Evolutionary conservation across 2,113 vertebrate species (phyloP).

Genomic region (Jaculus jaculus): DNA sequence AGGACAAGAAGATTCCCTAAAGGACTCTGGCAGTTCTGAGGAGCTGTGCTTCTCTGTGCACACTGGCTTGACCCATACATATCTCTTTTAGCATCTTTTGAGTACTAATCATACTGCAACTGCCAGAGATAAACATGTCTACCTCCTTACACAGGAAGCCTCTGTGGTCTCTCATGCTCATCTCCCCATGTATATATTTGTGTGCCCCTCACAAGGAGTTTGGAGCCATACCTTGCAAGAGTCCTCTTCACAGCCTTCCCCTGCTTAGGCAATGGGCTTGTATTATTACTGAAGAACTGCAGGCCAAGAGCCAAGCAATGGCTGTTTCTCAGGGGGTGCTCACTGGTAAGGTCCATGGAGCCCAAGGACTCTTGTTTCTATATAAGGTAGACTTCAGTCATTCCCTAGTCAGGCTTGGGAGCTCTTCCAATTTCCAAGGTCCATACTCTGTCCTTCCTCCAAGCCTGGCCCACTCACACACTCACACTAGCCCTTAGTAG

Average conservation of each 20-base stretch:
- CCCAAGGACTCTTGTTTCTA: background rate
- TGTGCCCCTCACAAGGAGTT: background rate
- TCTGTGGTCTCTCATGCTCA: background rate
- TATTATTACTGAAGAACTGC: background rate
- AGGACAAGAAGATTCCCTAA: background rate
- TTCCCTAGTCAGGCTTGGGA: background rate
- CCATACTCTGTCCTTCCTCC: slow-evolving; percentile 73
- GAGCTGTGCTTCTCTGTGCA: background rate
- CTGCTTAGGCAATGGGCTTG: background rate
- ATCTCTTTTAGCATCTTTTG: background rate
- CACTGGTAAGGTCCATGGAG: slow-evolving; percentile 17
- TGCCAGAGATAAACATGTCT: background rate
- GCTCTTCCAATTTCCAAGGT: slow-evolving; percentile 30
- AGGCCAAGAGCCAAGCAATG: background rate
- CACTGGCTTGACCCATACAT: background rate
- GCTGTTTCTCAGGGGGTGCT: slow-evolving; percentile 63
- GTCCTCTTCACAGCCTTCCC: background rate
- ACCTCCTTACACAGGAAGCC: background rate
- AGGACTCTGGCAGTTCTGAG: background rate
- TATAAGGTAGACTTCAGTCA: background rate
- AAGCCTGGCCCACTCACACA: slow-evolving; percentile 81
- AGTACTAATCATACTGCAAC: background rate
- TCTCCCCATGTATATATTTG: background rate
- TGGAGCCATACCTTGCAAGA: background rate
- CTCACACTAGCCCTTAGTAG: slow-evolving; percentile 70